Evolutionary conservation across 2,113 vertebrate species (phyloP).

Genomic region (Callipepla californica): DNA sequence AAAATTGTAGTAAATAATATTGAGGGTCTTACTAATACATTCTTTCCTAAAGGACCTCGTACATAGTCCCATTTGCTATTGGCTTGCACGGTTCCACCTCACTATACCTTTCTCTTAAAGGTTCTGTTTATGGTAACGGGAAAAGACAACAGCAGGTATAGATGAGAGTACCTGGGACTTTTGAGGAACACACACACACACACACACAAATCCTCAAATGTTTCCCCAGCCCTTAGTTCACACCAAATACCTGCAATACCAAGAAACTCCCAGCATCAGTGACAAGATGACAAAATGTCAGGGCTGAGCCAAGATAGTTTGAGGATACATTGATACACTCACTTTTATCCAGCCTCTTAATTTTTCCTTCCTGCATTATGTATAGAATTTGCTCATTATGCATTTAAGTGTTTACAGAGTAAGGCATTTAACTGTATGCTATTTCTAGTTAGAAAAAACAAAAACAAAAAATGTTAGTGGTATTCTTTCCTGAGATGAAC

Average conservation of each 20-base stretch:
- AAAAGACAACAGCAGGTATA: background rate
- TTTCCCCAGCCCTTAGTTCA: background rate
- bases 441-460: background rate
- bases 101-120: background rate
- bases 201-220: background rate
- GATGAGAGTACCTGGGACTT: background rate
- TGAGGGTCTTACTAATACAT: background rate
- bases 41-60: background rate
- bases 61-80: background rate
- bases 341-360: background rate
- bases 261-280: background rate
- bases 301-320: background rate
- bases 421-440: constrained; percentile 35
- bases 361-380: background rate
- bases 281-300: constrained; percentile 31
- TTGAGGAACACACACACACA: background rate
- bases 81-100: background rate
- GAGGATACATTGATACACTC: background rate
- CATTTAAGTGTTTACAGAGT: background rate
- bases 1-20: background rate
- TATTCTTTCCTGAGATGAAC: background rate
- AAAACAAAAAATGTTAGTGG: background rate
- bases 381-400: background rate
- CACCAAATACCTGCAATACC: background rate
- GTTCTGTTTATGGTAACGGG: background rate